These are phyloP conservation scores for Cephus sareptanus DNA, from an alignment of 2,888 invertebrate species.

Conservation along the genomic window DNA sequence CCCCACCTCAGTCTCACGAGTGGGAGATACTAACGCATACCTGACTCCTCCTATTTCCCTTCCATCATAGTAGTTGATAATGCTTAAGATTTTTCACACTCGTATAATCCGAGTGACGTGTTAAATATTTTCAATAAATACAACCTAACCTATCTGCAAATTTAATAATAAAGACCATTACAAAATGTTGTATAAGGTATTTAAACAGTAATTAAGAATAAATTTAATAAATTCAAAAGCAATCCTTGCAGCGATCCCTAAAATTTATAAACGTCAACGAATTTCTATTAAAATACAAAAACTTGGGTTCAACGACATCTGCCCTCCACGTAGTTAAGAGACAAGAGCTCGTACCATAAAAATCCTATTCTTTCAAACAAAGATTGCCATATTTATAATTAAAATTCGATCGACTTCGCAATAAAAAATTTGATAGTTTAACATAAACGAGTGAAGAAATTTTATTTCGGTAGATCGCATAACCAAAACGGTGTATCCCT, in stretches of 20 bases:
- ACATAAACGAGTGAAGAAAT: neutral
- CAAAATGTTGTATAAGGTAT: too few species aligned
- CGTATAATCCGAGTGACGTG: neutral
- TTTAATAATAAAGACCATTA: neutral
- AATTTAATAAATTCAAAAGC: neutral
- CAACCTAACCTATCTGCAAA: neutral
- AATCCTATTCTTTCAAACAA: neutral
- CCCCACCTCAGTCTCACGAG: conserved; percentile 31
- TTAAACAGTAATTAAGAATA: neutral
- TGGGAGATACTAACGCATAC: conserved; percentile 34
- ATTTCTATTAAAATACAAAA: neutral
- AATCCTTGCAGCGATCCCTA: neutral
- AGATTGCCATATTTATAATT: neutral
- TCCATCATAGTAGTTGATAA: conserved; percentile 23
- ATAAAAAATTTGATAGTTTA: neutral
- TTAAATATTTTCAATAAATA: neutral
- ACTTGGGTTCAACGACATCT: neutral
- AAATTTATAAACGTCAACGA: neutral
- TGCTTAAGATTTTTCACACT: neutral
- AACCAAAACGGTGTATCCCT: neutral
- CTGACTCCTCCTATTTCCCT: conserved; percentile 50
- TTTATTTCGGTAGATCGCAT: neutral
- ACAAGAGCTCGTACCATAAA: neutral
- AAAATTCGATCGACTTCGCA: neutral
- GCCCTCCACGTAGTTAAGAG: neutral